Evolutionary conservation across 2,113 vertebrate species (phyloP).

Genomic region (Pica pica): DNA sequence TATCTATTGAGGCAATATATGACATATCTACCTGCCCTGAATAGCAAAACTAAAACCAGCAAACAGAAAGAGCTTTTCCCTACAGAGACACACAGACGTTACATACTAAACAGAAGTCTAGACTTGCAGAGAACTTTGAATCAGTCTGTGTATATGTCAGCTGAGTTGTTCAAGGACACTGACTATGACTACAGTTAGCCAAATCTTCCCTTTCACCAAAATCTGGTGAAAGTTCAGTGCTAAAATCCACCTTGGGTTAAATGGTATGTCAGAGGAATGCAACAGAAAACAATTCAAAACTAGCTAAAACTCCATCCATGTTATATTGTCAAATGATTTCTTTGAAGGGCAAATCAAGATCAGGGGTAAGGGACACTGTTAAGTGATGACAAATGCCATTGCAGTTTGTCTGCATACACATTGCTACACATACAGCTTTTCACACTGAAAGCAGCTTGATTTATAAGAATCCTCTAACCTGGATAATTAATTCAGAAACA

Average conservation of each 20-base stretch:
- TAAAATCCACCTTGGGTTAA: not conserved
- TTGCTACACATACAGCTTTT: not conserved
- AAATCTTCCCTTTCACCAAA: not conserved
- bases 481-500: constrained; percentile 74
- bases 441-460: not conserved
- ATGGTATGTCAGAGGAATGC: not conserved
- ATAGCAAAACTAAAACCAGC: not conserved
- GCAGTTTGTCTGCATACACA: not conserved
- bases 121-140: not conserved
- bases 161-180: not conserved
- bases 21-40: not conserved
- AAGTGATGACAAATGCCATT: not conserved
- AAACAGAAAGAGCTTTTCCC: not conserved
- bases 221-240: not conserved
- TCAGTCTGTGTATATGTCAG: not conserved
- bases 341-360: not conserved
- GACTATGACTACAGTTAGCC: not conserved
- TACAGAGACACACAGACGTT: not conserved
- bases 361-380: not conserved
- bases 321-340: not conserved
- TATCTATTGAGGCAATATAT: not conserved
- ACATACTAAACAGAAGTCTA: not conserved
- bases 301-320: not conserved
- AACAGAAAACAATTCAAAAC: not conserved
- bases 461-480: constrained; percentile 72